These are phyloP conservation scores for Myotis planiceps DNA, from an alignment of 2,797 vertebrate genomes.

Conservation along the genomic window DNA sequence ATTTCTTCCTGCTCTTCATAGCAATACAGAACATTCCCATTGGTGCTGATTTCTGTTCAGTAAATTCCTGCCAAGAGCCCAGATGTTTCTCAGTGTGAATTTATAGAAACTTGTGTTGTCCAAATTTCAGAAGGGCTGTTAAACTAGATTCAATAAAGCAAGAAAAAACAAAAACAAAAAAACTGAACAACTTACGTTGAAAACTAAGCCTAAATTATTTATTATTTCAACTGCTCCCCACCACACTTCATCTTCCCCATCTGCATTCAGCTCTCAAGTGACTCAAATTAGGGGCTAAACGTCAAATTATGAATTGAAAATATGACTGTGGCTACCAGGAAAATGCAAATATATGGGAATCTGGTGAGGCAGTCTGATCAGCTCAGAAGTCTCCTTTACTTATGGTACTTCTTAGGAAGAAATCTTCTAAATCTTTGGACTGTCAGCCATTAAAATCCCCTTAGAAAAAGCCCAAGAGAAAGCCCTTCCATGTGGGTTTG, in stretches of 20 bases:
- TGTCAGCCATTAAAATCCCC: not conserved
- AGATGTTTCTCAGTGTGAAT: conserved; percentile 82
- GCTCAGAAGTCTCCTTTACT: not conserved
- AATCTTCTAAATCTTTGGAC: not conserved
- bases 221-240: not conserved
- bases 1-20: conserved; percentile 65
- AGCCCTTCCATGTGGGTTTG: not conserved
- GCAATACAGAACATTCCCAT: conserved; percentile 34
- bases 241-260: not conserved
- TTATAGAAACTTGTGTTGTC: conserved; percentile 61
- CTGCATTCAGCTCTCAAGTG: not conserved
- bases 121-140: not conserved
- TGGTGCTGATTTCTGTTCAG: conserved; percentile 59
- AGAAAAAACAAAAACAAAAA: no score
- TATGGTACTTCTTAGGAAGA: not conserved
- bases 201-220: not conserved
- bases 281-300: not conserved
- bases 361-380: not conserved
- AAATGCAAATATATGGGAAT: not conserved
- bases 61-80: conserved; percentile 64
- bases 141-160: not conserved
- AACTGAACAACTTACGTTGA: not conserved
- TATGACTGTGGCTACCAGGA: not conserved
- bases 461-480: not conserved
- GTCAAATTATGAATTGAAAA: not conserved